Evolutionary conservation across 2,797 vertebrate species (phyloP), one percentile per base, ranked within the genome.

Genomic region (Poecilia wingei): DNA sequence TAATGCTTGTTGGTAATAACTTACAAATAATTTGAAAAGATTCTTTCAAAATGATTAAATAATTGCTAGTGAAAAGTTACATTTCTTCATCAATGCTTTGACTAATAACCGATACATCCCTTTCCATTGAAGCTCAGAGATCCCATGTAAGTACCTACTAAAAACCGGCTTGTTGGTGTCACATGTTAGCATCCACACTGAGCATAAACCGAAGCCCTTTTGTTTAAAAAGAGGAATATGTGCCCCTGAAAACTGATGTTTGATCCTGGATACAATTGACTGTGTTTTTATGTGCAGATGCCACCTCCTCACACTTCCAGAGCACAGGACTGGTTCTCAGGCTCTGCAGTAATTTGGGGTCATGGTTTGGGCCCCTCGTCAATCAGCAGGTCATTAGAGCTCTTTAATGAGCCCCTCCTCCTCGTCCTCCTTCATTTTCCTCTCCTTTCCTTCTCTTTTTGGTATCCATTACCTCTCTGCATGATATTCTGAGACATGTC

Each of bases 321-420:
- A 91, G 76, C 79, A 69, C 71, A 78, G 79, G 55, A 53, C 81
- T 82, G 85, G 89, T 95, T 95, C 93, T 96, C 95, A 96, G 93
- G 93, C 92, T 93, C 91, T 89, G 83, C 66, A 91, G 92, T 94
- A 94, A 94, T 94, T 93, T 92, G 84, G 92, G 95, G 95, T 96
- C 95, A 94, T 91, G 91, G 91, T 94, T 93, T 93, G 91, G 92
- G 90, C 87, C 91, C 89, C 95, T 94, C 87, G 76, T 96, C 96
- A 93, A 95, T 96, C 95, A 95, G 82, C 93, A 91, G 92, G 90
- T 95, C 93, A 95, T 96, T 96, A 95, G 91, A 95, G 87, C 85
- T 90, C 89, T 94, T 94, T 95, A 95, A 95, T 94, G 93, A 94
- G 82, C 84, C 78, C 79, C 82, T 51, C 77, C 61, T 69, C 70